Evolutionary conservation across 2,113 vertebrate genomes (phyloP).

Genomic region (Mastomys natalensis): DNA sequence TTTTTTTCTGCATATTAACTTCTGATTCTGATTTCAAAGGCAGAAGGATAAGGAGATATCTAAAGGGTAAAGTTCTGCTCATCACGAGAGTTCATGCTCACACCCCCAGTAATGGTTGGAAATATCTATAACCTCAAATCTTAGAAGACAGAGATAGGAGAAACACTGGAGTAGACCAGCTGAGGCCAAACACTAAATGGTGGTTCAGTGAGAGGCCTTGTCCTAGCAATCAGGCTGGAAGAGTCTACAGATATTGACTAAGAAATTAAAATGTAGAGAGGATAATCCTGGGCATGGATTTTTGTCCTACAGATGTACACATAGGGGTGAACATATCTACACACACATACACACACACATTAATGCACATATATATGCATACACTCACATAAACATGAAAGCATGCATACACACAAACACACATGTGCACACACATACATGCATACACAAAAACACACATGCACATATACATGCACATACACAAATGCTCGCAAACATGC

Average conservation of each 20-base stretch:
- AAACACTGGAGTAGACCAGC: no score
- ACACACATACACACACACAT: neutral
- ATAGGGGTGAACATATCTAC: neutral
- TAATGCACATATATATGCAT: neutral
- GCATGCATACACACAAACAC: neutral
- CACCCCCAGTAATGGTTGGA: neutral
- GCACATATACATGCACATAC: accelerated
- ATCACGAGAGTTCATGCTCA: neutral
- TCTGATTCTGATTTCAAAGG: slow-evolving; percentile 7
- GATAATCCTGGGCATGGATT: neutral
- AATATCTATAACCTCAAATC: neutral
- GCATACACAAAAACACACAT: accelerated
- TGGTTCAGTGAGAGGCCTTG: neutral
- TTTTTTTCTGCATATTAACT: neutral
- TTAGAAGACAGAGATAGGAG: neutral
- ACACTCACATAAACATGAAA: neutral
- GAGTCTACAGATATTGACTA: neutral
- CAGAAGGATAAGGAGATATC: neutral
- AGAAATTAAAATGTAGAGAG: neutral
- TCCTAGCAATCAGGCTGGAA: neutral
- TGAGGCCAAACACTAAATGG: neutral
- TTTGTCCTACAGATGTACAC: neutral
- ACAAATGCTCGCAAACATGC: neutral
- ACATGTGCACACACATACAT: neutral
- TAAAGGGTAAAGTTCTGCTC: neutral